Conservation (phyloP, 2,888 invertebrate species). For the Clostera curtula region DNA sequence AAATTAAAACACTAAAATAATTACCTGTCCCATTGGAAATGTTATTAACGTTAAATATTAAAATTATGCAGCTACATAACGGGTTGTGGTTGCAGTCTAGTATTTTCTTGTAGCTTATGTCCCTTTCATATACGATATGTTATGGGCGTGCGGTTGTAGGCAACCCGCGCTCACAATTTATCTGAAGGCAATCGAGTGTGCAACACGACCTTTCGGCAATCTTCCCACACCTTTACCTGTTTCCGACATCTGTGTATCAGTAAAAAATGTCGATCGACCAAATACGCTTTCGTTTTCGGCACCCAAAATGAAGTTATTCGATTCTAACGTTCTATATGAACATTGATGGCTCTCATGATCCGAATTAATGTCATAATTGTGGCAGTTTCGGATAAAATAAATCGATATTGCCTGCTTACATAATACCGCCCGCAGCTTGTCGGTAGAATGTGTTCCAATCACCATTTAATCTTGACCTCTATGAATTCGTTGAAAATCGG, state of each 20-base stretch:
- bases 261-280: slow-evolving; percentile 32
- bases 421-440: slow-evolving; percentile 65
- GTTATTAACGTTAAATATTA: slow-evolving; percentile 32
- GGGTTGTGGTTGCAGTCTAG: slow-evolving; percentile 34
- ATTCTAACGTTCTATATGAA: slow-evolving; percentile 58
- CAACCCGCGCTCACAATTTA: slow-evolving; percentile 40
- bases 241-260: slow-evolving; percentile 35
- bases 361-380: slow-evolving; percentile 71
- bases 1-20: slow-evolving; percentile 64
- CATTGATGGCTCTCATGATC: slow-evolving; percentile 62
- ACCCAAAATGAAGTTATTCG: slow-evolving; percentile 58
- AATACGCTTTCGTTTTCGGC: slow-evolving; percentile 48
- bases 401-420: slow-evolving; percentile 64
- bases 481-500: slow-evolving; percentile 30
- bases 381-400: slow-evolving; percentile 67
- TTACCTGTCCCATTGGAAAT: slow-evolving; percentile 48
- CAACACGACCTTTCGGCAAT: slow-evolving; percentile 37
- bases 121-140: slow-evolving; percentile 3
- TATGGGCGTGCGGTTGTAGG: slow-evolving; percentile 8
- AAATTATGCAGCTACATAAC: slow-evolving; percentile 39
- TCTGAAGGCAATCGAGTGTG: slow-evolving; percentile 41
- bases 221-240: slow-evolving; percentile 57
- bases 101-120: slow-evolving; percentile 10
- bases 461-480: slow-evolving; percentile 44
- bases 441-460: slow-evolving; percentile 35